Evolutionary conservation across 2,888 invertebrate genomes (phyloP).

Genomic region (Sesia bembeciformis): DNA sequence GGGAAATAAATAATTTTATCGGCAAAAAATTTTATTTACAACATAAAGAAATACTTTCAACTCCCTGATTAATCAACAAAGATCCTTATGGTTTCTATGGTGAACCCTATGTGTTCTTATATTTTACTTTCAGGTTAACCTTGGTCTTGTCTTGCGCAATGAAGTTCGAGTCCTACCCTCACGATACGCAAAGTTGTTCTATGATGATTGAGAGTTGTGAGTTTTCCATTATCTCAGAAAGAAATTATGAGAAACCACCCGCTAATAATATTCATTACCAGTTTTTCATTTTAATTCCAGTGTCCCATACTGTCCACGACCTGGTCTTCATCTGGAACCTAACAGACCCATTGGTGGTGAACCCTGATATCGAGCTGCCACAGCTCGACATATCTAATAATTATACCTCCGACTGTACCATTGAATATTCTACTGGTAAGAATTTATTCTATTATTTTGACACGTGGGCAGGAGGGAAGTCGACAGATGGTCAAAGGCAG

Average conservation of each 20-base stretch:
- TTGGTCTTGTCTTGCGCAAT: conserved; percentile 93
- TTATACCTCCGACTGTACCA: conserved; percentile 91
- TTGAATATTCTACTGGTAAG: conserved; percentile 85
- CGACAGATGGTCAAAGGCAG: too few species aligned
- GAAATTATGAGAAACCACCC: neutral
- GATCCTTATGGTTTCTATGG: too few species aligned
- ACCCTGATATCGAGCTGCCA: conserved; percentile 90
- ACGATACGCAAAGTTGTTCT: conserved; percentile 93
- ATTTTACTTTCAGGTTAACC: conserved; percentile 79
- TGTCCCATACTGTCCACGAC: conserved; percentile 92
- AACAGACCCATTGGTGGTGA: conserved; percentile 89
- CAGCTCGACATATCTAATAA: conserved; percentile 91
- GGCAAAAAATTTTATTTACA: too few species aligned
- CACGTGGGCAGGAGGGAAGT: too few species aligned
- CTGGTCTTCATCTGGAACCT: conserved; percentile 92
- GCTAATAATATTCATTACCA: neutral
- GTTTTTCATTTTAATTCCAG: conserved; percentile 50
- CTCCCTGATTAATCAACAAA: too few species aligned
- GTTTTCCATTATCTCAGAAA: conserved; percentile 41
- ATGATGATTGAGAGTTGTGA: conserved; percentile 96
- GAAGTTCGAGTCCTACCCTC: conserved; percentile 95
- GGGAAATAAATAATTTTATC: too few species aligned
- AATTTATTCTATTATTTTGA: too few species aligned
- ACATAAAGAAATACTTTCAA: too few species aligned
- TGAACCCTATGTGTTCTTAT: too few species aligned